Base-by-base conservation (phyloP, 2,797 vertebrate species). In the Chelon labrosus region DNA sequence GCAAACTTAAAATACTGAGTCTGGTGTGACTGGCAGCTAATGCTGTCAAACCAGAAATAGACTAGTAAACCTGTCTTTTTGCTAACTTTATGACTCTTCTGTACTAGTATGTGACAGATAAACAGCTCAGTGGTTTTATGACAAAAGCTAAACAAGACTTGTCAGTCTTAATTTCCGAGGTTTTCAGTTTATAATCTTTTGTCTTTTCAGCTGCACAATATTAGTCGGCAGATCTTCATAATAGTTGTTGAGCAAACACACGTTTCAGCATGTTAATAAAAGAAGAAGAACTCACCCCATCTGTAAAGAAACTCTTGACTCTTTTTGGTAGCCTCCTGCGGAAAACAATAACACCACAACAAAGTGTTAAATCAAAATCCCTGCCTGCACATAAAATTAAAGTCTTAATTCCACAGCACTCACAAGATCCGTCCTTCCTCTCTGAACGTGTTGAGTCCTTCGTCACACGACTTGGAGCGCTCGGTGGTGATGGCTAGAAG, bases 391-490 rank as follows among this genome's bases (percentile, higher is more conserved):
- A 52, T 25, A 8, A 2, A 13, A 52, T 7, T 14, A 25, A 2
- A 10, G 9, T 19, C 7, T 19, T 6, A 8, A 10, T 13, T 41
- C 39, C 31, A 10, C 47, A 6, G 49, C 68, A 91, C 95, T 94
- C 90, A 99, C 98, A 96, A 95, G 71, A 94, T 82, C 20, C 96
- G 95, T 3, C 95, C 95, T 66, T 99, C 98, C 0, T 99, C 97
- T 65, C 96, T 93, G 90, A 98, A 98, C 0, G 95, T 90, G 76
- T 99, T 98, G 85, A 99, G 96, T 17, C 98, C 98, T 0, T 99
- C 98, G 7, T 99, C 98, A 1, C 97, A 99, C 42, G 98, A 99
- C 93, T 99, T 99, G 91, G 98, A 99, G 87, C 98, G 97, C 87
- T 98, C 97, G 0, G 96, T 95, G 89, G 96, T 98, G 93, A 98